These are phyloP conservation scores for Volucella bombylans DNA, from an alignment of 2,888 invertebrate species.

Conservation along the genomic window DNA sequence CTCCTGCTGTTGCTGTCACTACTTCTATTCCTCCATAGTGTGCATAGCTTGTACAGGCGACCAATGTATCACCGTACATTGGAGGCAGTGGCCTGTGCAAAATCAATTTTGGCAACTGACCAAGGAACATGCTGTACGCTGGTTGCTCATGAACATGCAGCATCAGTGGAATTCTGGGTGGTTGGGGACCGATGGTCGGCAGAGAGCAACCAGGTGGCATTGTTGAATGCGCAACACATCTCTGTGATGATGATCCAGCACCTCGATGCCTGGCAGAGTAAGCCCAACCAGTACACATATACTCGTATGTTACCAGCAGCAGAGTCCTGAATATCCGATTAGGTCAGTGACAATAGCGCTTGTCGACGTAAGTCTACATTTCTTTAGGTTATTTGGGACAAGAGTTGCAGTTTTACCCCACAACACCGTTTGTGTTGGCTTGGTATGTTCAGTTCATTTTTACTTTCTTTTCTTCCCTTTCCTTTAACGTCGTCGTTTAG, in stretches of 20 bases:
- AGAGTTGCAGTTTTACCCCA: slow-evolving; percentile 31
- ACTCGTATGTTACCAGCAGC: slow-evolving; percentile 20
- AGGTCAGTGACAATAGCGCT: slow-evolving; percentile 71
- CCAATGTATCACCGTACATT: slow-evolving; percentile 8
- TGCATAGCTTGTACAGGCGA: slow-evolving; percentile 46
- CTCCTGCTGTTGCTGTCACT: neutral
- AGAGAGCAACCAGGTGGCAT: slow-evolving; percentile 41
- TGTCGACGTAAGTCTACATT: slow-evolving; percentile 71
- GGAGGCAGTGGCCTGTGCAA: slow-evolving; percentile 62
- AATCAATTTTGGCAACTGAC: slow-evolving; percentile 78
- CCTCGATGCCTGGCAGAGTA: slow-evolving; percentile 6
- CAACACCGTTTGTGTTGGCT: slow-evolving; percentile 15
- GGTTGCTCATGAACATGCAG: slow-evolving; percentile 26
- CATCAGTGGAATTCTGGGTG: slow-evolving; percentile 30
- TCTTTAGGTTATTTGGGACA: slow-evolving; percentile 66
- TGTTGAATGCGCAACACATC: slow-evolving; percentile 71
- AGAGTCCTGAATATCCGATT: slow-evolving; percentile 63
- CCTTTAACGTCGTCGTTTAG: neutral
- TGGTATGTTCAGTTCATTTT: neutral
- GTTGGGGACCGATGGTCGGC: neutral
- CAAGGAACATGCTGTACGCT: slow-evolving; percentile 71
- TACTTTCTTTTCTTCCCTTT: neutral
- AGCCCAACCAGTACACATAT: slow-evolving; percentile 41
- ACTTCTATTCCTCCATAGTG: slow-evolving; percentile 22
- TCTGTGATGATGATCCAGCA: slow-evolving; percentile 45